Conservation (phyloP, 2,113 vertebrate species). For the Ictalurus furcatus region DNA sequence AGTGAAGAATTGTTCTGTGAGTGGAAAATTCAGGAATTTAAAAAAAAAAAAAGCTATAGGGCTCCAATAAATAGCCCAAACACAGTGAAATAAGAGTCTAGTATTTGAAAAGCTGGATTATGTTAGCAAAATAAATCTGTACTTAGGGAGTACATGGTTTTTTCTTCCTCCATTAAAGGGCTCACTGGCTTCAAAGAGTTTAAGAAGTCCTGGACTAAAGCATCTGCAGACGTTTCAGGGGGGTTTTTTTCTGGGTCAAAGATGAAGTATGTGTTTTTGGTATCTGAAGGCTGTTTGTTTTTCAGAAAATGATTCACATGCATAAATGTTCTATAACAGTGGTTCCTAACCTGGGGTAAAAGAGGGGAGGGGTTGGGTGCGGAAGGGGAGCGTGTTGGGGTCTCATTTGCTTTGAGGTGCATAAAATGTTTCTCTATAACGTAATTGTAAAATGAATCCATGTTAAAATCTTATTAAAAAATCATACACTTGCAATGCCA, state of each 20-base stretch:
- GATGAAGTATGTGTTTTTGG: not conserved
- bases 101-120: not conserved
- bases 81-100: not conserved
- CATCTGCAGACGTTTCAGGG: not conserved
- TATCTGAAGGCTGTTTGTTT: not conserved
- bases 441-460: too few relatives aligned
- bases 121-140: conserved; percentile 12
- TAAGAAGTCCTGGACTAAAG: not conserved
- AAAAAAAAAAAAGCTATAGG: not conserved
- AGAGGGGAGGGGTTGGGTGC: too few relatives aligned
- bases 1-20: not conserved
- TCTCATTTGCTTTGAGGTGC: too few relatives aligned
- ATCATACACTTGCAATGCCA: too few relatives aligned
- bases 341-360: too few relatives aligned
- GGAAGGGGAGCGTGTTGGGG: too few relatives aligned
- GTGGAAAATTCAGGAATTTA: not conserved
- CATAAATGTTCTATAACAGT: not conserved
- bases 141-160: not conserved
- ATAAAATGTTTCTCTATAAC: too few relatives aligned
- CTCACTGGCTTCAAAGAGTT: not conserved
- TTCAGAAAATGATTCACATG: not conserved
- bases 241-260: not conserved
- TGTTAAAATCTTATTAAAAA: too few relatives aligned
- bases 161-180: not conserved
- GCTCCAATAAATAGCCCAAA: not conserved